Percentiles rank a stretch among this genome's conserved stretches.
Evolutionary conservation across 2,888 invertebrate species (phyloP).

Genomic region (Synanthedon myopaeformis): DNA sequence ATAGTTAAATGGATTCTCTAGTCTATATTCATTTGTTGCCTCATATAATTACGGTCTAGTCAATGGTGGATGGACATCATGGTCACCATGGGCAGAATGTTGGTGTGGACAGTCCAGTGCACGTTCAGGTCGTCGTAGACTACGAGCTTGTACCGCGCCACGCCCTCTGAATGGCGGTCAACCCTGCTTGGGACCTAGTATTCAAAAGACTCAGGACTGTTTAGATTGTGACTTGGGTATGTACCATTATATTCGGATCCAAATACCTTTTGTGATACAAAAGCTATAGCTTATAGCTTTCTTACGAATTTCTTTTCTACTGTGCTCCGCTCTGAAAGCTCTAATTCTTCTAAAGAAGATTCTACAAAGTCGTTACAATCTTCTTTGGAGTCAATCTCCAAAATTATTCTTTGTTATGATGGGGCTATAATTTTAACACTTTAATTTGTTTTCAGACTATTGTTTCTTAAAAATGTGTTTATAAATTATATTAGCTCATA

Average conservation of each 20-base stretch:
- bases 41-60: constrained; percentile 64
- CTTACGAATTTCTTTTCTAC: neutral
- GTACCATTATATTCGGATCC: neutral
- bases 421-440: too few species aligned
- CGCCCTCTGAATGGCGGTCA: constrained; percentile 92
- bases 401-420: too few species aligned
- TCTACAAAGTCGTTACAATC: neutral
- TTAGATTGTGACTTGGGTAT: constrained; percentile 73
- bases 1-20: too few species aligned
- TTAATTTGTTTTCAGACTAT: too few species aligned
- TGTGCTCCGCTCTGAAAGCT: neutral
- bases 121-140: constrained; percentile 77
- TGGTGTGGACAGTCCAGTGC: constrained; percentile 78
- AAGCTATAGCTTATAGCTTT: neutral
- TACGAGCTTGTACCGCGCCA: constrained; percentile 88
- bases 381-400: too few species aligned
- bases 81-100: constrained; percentile 91
- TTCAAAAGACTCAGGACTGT: constrained; percentile 87
- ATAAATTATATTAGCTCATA: too few species aligned
- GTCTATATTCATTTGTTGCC: too few species aligned
- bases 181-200: constrained; percentile 83
- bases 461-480: too few species aligned
- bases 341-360: neutral
- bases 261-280: neutral
- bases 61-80: constrained; percentile 94